Percentiles rank a stretch among this genome's conserved stretches.
phyloP scores from a whole-genome alignment of 2,113 vertebrate species.

The Etia nguti region DNA sequence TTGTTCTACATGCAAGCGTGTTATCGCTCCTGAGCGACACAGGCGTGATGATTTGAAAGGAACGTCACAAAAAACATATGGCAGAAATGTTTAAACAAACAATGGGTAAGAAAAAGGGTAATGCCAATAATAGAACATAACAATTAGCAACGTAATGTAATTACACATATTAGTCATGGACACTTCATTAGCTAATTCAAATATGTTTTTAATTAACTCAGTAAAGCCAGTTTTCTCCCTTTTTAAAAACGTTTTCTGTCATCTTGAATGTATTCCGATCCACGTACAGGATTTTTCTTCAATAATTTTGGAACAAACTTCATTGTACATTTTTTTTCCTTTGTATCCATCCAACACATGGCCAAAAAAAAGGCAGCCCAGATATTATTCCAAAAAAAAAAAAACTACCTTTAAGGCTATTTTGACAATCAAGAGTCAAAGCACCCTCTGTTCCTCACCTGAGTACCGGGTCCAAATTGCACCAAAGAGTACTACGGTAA shows the following conservation, averaged over 20 bases:
- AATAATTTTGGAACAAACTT: background rate
- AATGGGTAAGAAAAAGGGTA: background rate
- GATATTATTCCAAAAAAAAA: rapidly evolving
- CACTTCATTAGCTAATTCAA: background rate
- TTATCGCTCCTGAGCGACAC: background rate
- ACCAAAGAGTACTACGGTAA: background rate
- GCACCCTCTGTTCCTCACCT: background rate
- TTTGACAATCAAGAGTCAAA: background rate
- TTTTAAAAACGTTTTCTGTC: background rate
- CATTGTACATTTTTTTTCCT: background rate
- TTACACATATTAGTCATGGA: background rate
- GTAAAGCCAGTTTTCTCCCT: background rate
- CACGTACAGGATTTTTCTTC: background rate
- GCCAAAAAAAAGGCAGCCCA: background rate
- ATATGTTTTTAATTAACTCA: background rate
- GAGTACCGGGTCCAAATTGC: background rate
- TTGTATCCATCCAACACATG: background rate
- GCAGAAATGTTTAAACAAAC: background rate
- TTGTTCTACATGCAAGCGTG: background rate
- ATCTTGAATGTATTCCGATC: background rate
- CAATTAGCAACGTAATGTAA: background rate
- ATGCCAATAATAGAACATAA: background rate
- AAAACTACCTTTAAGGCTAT: background rate
- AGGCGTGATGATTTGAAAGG: background rate
- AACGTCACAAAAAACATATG: background rate